A percentile compares a stretch with the other conserved stretches of the same genome.
Evolutionary conservation across 1,140 invertebrate genomes (phyloP).

Genomic region (Sweltsa coloradensis): DNA sequence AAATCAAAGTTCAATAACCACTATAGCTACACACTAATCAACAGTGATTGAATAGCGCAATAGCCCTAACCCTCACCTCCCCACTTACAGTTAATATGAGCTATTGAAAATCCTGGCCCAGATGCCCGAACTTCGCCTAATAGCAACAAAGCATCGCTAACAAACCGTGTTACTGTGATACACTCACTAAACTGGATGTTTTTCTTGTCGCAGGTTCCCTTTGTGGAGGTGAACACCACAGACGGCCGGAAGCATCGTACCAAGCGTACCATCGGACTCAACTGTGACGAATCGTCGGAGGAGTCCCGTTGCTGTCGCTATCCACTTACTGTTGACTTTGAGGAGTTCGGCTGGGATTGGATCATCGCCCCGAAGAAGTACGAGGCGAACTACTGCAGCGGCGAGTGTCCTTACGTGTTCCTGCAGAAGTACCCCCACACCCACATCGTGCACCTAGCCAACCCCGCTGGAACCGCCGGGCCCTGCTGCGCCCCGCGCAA

Average conservation of each 20-base stretch:
- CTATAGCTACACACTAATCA: too few species aligned
- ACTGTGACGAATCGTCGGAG: conserved; percentile 62
- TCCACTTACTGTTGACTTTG: conserved; percentile 89
- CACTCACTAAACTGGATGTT: conserved; percentile 1
- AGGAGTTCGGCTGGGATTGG: conserved; percentile 96
- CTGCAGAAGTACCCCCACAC: conserved; percentile 87
- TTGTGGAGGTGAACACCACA: conserved; percentile 61
- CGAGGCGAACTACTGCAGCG: conserved; percentile 92
- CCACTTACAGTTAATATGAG: too few species aligned
- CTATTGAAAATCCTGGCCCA: too few species aligned
- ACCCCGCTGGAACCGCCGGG: conserved; percentile 54
- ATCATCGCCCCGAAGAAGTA: conserved; percentile 93
- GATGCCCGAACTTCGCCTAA: too few species aligned
- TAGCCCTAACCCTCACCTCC: too few species aligned
- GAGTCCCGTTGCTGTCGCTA: conserved; percentile 80
- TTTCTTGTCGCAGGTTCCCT: conserved; percentile 52
- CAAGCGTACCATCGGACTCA: conserved; percentile 62
- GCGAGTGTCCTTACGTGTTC: conserved; percentile 83
- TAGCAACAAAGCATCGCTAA: too few species aligned
- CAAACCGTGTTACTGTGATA: too few species aligned
- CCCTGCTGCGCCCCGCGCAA: conserved; percentile 84
- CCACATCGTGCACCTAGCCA: conserved; percentile 71
- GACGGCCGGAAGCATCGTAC: conserved; percentile 46
- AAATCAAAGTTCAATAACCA: too few species aligned
- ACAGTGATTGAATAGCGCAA: too few species aligned